Evolutionary conservation across 1,140 invertebrate species (phyloP).

Genomic region (Coelopa frigida): DNA sequence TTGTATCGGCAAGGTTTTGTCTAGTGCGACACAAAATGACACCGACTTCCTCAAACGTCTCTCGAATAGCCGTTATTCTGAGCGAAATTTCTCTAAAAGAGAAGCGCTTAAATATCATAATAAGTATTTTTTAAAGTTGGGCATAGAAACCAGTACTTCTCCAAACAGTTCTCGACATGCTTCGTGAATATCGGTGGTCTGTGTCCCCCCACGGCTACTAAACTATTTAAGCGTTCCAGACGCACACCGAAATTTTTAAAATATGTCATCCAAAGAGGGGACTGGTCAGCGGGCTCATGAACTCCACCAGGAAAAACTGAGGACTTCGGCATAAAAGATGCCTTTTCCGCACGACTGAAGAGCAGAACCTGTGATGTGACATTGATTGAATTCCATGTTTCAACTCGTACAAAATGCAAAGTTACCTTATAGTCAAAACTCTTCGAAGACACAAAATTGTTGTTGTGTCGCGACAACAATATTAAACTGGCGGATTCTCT

Average conservation of each 20-base stretch:
- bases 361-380: constrained; percentile 52
- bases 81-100: constrained; percentile 70
- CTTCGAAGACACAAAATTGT: constrained; percentile 17
- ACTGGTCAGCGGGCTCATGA: constrained; percentile 55
- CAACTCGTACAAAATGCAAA: background rate
- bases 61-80: constrained; percentile 76
- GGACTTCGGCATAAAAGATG: constrained; percentile 59
- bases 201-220: too few species aligned
- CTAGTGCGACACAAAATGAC: constrained; percentile 61
- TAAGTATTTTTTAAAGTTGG: too few species aligned
- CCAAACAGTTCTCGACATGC: background rate
- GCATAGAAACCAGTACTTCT: too few species aligned
- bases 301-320: constrained; percentile 76
- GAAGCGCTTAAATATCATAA: too few species aligned
- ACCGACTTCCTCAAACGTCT: constrained; percentile 89
- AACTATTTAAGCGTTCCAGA: background rate
- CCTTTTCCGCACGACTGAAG: constrained; percentile 55
- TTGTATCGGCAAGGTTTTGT: constrained; percentile 13
- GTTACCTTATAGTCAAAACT: constrained; percentile 16
- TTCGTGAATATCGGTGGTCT: background rate
- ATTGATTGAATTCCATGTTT: background rate
- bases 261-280: constrained; percentile 59
- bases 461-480: constrained; percentile 33
- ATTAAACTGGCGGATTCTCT: constrained; percentile 42
- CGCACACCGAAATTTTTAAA: constrained; percentile 52